A percentile compares a stretch with the other conserved stretches of the same genome.
Conservation (phyloP, 37 sponge, comb jelly and placozoan genomes). For the Chondrosia reniformis region DNA sequence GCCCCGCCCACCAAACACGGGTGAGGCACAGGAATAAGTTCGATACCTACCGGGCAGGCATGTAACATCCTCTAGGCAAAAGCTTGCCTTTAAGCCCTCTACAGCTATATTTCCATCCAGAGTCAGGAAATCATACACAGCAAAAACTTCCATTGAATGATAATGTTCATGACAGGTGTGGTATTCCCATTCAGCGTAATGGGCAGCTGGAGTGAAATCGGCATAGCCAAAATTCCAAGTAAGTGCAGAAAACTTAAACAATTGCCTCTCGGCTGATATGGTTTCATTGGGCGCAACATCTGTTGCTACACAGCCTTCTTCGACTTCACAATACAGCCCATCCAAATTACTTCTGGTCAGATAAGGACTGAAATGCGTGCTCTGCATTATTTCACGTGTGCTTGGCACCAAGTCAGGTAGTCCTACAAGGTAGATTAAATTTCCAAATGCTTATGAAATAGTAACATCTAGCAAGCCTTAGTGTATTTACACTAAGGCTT, state of each 20-base stretch:
- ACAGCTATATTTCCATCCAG: slow-evolving; percentile 55
- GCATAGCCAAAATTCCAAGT: slow-evolving; percentile 56
- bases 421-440: too few species aligned
- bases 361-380: neutral
- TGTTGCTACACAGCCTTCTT: neutral
- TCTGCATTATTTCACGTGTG: neutral
- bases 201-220: slow-evolving; percentile 41
- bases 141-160: slow-evolving; percentile 84
- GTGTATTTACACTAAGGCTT: too few species aligned
- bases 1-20: neutral
- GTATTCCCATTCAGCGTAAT: slow-evolving; percentile 53
- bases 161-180: slow-evolving; percentile 88
- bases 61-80: slow-evolving; percentile 84
- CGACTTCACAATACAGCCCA: neutral
- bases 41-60: slow-evolving; percentile 20
- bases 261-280: slow-evolving; percentile 11
- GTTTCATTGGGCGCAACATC: neutral
- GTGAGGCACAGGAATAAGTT: slow-evolving; percentile 21
- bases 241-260: slow-evolving; percentile 53
- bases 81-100: slow-evolving; percentile 90
- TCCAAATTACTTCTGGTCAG: neutral
- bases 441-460: too few species aligned
- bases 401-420: slow-evolving; percentile 79
- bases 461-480: too few species aligned
- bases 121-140: slow-evolving; percentile 64